A percentile compares a stretch with the other conserved stretches of the same genome.
These are phyloP conservation scores for Chroicocephalus ridibundus DNA, from an alignment of 2,113 vertebrate genomes.

Conservation along the genomic window DNA sequence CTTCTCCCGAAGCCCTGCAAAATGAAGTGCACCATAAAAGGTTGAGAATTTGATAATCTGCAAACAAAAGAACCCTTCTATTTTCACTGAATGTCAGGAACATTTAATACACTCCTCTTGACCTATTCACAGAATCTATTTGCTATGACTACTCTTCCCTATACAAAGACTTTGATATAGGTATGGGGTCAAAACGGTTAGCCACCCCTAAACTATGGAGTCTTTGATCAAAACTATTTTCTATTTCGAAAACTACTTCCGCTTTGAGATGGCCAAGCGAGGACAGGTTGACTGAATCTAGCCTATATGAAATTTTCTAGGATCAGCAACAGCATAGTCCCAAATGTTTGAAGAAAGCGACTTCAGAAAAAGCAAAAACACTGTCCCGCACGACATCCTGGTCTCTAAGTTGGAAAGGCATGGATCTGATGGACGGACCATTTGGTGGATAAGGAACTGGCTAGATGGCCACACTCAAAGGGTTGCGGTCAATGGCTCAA, in stretches of 20 bases:
- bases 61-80: background rate
- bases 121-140: background rate
- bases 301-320: background rate
- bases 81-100: background rate
- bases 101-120: background rate
- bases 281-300: background rate
- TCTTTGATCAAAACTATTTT: background rate
- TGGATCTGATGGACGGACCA: too few species aligned
- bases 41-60: conserved; percentile 11
- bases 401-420: too few species aligned
- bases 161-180: background rate
- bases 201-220: background rate
- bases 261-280: background rate
- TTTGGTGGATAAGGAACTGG: too few species aligned
- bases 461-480: too few species aligned
- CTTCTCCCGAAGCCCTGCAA: conserved; percentile 91
- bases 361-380: background rate
- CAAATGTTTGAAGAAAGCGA: background rate
- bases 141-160: background rate
- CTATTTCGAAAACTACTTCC: background rate
- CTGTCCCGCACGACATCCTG: too few species aligned
- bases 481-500: too few species aligned
- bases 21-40: conserved; percentile 48
- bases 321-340: background rate
- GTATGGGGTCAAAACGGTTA: background rate